Percentiles rank a stretch among this genome's conserved stretches.
Conservation (phyloP, 64 coral and sea anemone genomes). For the Catalaphyllia jardinei region DNA sequence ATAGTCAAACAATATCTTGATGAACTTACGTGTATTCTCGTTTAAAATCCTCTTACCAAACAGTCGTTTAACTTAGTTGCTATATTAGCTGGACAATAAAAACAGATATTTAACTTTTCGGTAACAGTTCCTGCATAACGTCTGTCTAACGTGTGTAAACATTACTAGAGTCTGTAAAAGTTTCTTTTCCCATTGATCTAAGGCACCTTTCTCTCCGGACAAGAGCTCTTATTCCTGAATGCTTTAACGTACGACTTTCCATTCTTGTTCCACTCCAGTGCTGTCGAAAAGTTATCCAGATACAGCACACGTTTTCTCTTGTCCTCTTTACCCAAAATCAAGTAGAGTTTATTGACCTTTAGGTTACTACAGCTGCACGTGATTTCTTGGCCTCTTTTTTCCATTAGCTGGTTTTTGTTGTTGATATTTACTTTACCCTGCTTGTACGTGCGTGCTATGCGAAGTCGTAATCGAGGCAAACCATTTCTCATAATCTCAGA, state of each 20-base stretch:
- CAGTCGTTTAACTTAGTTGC: too few relatives aligned
- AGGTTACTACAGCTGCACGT: conserved; percentile 82
- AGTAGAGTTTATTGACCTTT: conserved; percentile 54
- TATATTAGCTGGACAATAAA: too few relatives aligned
- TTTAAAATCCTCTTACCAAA: too few relatives aligned
- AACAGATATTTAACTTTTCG: too few relatives aligned
- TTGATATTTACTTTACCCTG: conserved; percentile 59
- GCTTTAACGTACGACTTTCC: conserved; percentile 74
- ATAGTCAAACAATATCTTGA: too few relatives aligned
- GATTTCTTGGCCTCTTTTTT: conserved; percentile 70
- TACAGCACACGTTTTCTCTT: conserved; percentile 56
- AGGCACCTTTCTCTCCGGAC: conserved; percentile 33
- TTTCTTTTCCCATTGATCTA: background rate
- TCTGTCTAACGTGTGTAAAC: too few relatives aligned
- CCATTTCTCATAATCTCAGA: conserved; percentile 65
- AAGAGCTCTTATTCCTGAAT: conserved; percentile 67
- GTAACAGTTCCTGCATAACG: too few relatives aligned
- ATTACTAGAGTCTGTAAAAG: too few relatives aligned
- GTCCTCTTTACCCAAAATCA: conserved; percentile 93
- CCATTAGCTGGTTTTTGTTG: conserved; percentile 58
- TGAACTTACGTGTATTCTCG: too few relatives aligned
- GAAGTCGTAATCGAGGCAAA: conserved; percentile 60
- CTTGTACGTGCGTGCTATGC: conserved; percentile 81
- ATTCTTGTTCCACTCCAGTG: conserved; percentile 79
- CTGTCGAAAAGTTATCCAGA: conserved; percentile 74